These are phyloP conservation scores for Tribolium madens DNA, from an alignment of 1,140 invertebrate species.

Conservation along the genomic window DNA sequence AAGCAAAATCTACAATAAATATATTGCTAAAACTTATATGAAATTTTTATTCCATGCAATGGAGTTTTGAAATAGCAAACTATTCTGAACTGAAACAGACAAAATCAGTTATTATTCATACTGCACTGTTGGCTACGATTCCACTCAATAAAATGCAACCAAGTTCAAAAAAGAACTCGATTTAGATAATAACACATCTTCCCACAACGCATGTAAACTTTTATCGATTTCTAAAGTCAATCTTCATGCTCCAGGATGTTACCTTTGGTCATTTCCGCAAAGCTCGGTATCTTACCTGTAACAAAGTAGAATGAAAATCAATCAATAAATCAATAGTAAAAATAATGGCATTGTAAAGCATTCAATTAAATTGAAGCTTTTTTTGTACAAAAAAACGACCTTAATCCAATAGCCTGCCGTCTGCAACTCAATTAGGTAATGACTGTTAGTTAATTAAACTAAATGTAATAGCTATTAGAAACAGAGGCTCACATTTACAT, in stretches of 20 bases:
- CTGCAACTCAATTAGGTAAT: constrained; percentile 57
- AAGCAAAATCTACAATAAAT: no score
- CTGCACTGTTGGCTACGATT: constrained; percentile 19
- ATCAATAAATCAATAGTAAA: constrained; percentile 30
- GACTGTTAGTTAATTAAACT: constrained; percentile 59
- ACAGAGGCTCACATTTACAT: constrained; percentile 54
- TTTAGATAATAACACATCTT: constrained; percentile 50
- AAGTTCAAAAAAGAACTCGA: constrained; percentile 41
- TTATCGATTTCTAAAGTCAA: constrained; percentile 46
- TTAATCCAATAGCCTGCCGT: constrained; percentile 50
- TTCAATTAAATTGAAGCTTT: constrained; percentile 46
- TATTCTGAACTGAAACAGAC: not conserved
- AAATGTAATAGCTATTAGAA: constrained; percentile 58
- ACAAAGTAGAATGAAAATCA: constrained; percentile 10
- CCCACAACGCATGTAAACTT: constrained; percentile 30
- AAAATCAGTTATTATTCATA: constrained; percentile 28
- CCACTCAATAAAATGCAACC: constrained; percentile 46
- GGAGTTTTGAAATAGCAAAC: not conserved
- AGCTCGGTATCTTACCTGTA: not conserved
- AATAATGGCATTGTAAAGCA: constrained; percentile 13
- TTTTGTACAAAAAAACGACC: constrained; percentile 32
- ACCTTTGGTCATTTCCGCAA: not conserved
- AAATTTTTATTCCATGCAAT: not conserved
- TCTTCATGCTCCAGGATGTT: not conserved
- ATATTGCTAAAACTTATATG: not conserved